Evolutionary conservation across 2,113 vertebrate species (phyloP).

Genomic region (Cebidichthys violaceus): DNA sequence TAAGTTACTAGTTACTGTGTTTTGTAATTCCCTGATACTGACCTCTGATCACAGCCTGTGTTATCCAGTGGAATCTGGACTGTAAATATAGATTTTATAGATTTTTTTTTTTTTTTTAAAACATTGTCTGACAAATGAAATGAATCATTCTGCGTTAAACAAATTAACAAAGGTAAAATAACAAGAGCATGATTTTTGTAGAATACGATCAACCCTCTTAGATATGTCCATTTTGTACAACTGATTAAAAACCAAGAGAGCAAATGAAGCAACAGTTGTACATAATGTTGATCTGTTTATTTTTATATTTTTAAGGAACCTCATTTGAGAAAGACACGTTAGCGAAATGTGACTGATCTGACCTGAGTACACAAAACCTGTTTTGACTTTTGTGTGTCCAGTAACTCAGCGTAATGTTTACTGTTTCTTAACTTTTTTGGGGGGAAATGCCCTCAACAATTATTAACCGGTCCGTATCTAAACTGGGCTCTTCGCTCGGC

Average conservation of each 20-base stretch:
- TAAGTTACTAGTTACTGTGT: not conserved
- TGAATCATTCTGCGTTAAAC: not conserved
- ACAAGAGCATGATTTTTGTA: not conserved
- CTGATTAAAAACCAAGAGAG: not conserved
- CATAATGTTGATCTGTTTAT: not conserved
- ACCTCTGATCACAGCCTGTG: conserved; percentile 32
- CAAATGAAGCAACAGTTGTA: not conserved
- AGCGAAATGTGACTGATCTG: not conserved
- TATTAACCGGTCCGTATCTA: conserved; percentile 32
- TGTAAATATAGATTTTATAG: conserved; percentile 20
- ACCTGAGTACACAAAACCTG: not conserved
- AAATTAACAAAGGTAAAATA: not conserved
- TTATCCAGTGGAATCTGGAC: conserved; percentile 46
- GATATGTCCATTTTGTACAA: not conserved
- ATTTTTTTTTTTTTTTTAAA: too few relatives aligned
- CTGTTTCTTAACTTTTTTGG: conserved; percentile 27
- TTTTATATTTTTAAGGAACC: not conserved
- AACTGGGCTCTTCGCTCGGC: not conserved
- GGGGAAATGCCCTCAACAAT: conserved; percentile 9
- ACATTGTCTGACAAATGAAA: not conserved
- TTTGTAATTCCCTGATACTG: conserved; percentile 44
- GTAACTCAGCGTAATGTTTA: conserved; percentile 24
- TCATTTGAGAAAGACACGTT: not conserved
- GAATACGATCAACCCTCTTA: not conserved
- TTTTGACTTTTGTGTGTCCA: not conserved